Evolutionary conservation across 2,113 vertebrate species (phyloP).

Genomic region (Podarcis muralis): DNA sequence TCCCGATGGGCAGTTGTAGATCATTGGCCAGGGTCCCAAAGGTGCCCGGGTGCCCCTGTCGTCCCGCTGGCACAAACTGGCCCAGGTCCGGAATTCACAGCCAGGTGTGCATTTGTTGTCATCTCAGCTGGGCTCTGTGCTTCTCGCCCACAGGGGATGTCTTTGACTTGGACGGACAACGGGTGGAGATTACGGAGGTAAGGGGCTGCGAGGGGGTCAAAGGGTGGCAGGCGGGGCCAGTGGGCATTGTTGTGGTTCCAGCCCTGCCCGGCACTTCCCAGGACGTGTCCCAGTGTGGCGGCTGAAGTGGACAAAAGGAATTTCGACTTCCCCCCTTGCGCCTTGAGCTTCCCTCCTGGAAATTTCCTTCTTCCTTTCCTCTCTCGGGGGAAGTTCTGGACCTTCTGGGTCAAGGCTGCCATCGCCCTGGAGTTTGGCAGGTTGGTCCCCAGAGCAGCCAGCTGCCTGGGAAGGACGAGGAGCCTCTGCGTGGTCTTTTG

Average conservation of each 20-base stretch:
- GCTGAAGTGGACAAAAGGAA: background rate
- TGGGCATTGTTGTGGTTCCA: too few relatives aligned
- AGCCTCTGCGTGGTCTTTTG: background rate
- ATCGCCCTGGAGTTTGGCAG: too few relatives aligned
- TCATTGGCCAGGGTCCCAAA: background rate
- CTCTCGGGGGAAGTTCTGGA: background rate
- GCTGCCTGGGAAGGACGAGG: background rate
- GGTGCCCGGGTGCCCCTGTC: background rate
- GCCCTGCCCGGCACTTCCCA: background rate
- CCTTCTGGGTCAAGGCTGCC: too few relatives aligned
- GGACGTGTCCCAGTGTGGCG: background rate
- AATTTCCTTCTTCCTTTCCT: background rate
- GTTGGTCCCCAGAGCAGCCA: too few relatives aligned
- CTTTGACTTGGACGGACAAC: constrained; percentile 76
- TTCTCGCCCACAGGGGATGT: constrained; percentile 78
- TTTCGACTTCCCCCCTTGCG: background rate
- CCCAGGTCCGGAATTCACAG: background rate
- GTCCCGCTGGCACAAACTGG: background rate
- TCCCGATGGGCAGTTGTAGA: background rate
- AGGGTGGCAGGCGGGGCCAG: background rate
- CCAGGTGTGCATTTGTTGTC: background rate
- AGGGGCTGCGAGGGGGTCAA: constrained; percentile 41
- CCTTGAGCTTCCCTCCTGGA: background rate
- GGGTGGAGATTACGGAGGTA: constrained; percentile 84
- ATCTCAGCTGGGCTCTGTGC: constrained; percentile 7